Conservation (phyloP, 2,113 vertebrate species). For the Sminthopsis crassicaudata region DNA sequence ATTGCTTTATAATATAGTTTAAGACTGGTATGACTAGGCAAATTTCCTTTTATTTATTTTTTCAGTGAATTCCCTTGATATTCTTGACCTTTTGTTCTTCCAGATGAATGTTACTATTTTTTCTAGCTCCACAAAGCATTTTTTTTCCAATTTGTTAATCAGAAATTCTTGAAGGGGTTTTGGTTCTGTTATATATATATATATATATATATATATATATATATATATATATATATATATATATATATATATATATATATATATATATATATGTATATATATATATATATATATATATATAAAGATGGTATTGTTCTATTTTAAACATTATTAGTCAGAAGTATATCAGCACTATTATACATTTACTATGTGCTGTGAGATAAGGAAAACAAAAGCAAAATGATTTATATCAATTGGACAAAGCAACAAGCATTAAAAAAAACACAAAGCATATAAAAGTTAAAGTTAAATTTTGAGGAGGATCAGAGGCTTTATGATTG, state of each 20-base stretch:
- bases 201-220: no score
- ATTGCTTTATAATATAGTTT: no score
- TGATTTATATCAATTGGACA: neutral
- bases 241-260: no score
- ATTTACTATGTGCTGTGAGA: neutral
- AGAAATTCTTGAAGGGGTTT: neutral
- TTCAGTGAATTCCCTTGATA: no score
- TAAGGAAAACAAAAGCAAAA: neutral
- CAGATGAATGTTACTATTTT: no score
- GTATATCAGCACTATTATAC: neutral
- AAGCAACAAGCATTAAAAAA: neutral
- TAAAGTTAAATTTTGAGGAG: neutral
- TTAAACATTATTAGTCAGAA: neutral
- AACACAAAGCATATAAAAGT: neutral
- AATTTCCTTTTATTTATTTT: no score
- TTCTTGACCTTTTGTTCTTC: no score
- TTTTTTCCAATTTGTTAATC: neutral
- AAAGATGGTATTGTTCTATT: neutral
- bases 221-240: no score
- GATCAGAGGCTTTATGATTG: neutral
- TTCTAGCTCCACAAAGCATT: no score
- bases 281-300: no score
- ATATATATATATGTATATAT: no score
- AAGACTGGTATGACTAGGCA: no score
- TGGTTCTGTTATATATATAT: neutral